These are phyloP conservation scores for Brienomyrus longianalis DNA, from an alignment of 2,113 vertebrate species.

Conservation along the genomic window DNA sequence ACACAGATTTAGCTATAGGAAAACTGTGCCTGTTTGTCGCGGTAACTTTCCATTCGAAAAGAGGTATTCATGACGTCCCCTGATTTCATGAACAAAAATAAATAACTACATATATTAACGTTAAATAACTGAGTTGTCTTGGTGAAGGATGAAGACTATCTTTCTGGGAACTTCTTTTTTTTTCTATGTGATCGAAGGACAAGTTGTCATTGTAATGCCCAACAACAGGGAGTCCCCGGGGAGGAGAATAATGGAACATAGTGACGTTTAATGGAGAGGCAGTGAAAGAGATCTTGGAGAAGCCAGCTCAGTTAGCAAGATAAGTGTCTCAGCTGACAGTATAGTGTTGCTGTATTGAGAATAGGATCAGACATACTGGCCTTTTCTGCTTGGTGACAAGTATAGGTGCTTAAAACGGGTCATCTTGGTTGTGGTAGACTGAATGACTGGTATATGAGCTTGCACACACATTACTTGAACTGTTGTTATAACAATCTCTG, in stretches of 20 bases:
- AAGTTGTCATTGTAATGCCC: slow-evolving; percentile 15
- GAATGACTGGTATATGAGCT: background rate
- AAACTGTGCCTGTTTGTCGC: background rate
- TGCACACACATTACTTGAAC: background rate
- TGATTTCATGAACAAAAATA: background rate
- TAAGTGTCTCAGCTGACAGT: slow-evolving; percentile 22
- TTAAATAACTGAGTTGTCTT: background rate
- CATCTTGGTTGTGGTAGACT: background rate
- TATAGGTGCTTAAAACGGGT: background rate
- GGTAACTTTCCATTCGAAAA: background rate
- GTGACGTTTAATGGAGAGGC: slow-evolving; percentile 27
- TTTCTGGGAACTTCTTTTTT: background rate
- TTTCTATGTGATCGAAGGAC: background rate
- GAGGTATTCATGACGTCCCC: background rate
- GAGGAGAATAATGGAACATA: slow-evolving; percentile 30
- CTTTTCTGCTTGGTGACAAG: slow-evolving; percentile 13
- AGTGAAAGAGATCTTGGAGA: slow-evolving; percentile 23
- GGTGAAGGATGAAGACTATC: background rate
- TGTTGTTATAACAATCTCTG: background rate
- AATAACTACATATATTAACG: background rate
- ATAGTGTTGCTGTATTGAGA: slow-evolving; percentile 35
- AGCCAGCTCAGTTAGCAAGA: slow-evolving; percentile 18
- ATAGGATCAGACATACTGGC: slow-evolving; percentile 24
- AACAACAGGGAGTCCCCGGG: slow-evolving; percentile 19
- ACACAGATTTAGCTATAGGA: background rate